Evolutionary conservation across 2,113 vertebrate species (phyloP), one percentile per base, ranked within the genome.

Genomic region (Atractosteus spatula): DNA sequence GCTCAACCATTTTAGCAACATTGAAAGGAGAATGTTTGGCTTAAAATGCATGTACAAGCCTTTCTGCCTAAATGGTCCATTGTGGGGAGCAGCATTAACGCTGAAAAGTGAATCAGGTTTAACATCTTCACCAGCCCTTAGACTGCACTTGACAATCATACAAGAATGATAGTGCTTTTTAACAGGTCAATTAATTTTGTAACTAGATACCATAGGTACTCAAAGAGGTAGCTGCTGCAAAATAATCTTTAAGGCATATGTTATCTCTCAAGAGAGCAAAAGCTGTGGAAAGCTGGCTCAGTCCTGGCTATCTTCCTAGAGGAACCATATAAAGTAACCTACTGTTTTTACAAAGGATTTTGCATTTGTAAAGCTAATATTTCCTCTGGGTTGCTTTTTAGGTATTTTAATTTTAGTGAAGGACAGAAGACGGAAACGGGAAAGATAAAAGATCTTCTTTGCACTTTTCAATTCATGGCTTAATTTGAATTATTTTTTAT

Each of bases 221-320:
- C 45, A 7, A 42, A 51, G 74, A 86, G 77, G 80, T 57, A 85
- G 82, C 72, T 74, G 76, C 81, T 55, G 77, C 13, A 79, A 75
- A 85, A 76, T 85, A 84, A 89, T 86, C 87, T 89, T 73, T 86
- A 90, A 66, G 71, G 79, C 86, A 90, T 78, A 88, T 80, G 78
- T 76, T 78, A 81, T 84, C 88, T 89, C 81, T 4, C 54, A 89
- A 85, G 86, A 78, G 77, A 55, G 54, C 70, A 51, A 1, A 7
- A 80, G 51, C 78, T 66, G 78, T 86, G 89, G 89, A 88, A 92
- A 91, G 74, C 81, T 88, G 84, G 77, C 87, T 84, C 73, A 62
- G 76, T 76, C 45, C 41, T 54, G 45, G 41, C 8, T 14, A 71
- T 76, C 78, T 76, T 62, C 70, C 79, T 83, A 78, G 83, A 85